Evolutionary conservation across 1,140 invertebrate species (phyloP).

Genomic region (Listronotus bonariensis): DNA sequence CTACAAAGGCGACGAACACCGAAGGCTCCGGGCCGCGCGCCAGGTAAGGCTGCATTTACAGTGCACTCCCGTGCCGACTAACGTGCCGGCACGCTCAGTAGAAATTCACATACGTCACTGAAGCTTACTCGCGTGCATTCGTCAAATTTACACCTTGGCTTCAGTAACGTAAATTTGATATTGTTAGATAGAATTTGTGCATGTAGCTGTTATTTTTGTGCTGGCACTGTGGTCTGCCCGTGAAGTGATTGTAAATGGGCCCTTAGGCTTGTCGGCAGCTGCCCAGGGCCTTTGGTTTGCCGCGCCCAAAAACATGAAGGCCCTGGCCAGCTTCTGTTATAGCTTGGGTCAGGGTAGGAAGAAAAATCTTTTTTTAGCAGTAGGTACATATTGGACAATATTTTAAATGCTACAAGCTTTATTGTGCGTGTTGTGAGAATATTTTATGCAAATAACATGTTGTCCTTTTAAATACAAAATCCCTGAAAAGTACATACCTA

Average conservation of each 20-base stretch:
- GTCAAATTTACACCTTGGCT: neutral
- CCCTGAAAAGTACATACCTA: no score
- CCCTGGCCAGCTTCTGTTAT: slow-evolving; percentile 50
- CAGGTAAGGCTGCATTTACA: slow-evolving; percentile 40
- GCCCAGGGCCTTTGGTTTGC: slow-evolving; percentile 56
- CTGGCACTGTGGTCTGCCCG: slow-evolving; percentile 27
- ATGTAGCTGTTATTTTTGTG: slow-evolving; percentile 22
- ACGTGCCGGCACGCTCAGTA: slow-evolving; percentile 17
- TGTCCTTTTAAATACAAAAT: neutral
- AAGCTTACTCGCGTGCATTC: neutral
- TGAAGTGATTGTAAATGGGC: slow-evolving; percentile 41
- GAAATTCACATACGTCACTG: neutral
- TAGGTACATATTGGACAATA: neutral
- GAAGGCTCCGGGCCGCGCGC: slow-evolving; percentile 35
- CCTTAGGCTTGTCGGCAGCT: slow-evolving; percentile 52
- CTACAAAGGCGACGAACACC: slow-evolving; percentile 21
- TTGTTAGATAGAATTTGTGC: slow-evolving; percentile 13
- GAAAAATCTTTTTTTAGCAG: neutral
- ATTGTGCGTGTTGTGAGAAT: neutral
- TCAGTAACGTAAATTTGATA: slow-evolving; percentile 3
- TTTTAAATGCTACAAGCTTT: neutral
- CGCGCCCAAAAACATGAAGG: slow-evolving; percentile 51
- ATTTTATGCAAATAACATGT: no score
- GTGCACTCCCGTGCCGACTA: slow-evolving; percentile 29
- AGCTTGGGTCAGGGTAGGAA: slow-evolving; percentile 38